Base-by-base conservation (phyloP, 2,888 invertebrate genomes). In the Leptopilina myrica region DNA sequence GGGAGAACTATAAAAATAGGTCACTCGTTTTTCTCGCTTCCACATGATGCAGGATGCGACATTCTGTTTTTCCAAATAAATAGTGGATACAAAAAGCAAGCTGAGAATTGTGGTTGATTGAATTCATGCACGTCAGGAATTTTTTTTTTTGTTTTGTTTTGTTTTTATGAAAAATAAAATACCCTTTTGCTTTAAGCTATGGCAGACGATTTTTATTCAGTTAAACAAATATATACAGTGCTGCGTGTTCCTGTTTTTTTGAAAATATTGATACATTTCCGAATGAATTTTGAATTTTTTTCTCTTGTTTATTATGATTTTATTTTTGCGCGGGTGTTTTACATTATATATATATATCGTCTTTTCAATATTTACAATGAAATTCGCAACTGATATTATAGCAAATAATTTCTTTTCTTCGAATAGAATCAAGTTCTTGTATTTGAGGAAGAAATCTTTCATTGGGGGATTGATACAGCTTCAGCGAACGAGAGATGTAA, bases 401-500 rank as follows among this genome's bases (percentile, higher is more conserved):
- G 43, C 40, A 9, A 67, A 15, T 67, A 67, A 69, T 69, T 64
- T 69, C 14, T 26, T 49, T 26, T 53, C 53, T 69, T 56, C 8
- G 12, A 20, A 59, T 59, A 26, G 53, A 69, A 26, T 53, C 53
- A 53, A 69, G 33, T 53, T n/a, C 8, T 53, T 49, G 53, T 69
- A 69, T 69, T 69, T 69, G 69, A 56, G 53, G 8, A 69, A 69
- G 33, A 49, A 56, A 26, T 69, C 20, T 53, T 26, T 53, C 26
- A 26, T 26, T n/a, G 69, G 26, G 26, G 20, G 53, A 69, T 69
- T 20, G 53, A 69, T 69, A 69, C 33, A 46, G 26, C 14, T 20
- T 69, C 14, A 20, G 12, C 53, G 69, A 69, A 53, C 69, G 53
- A 14, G 53, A 14, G 69, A 56, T 69, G 69, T 69, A 69, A 69